Evolutionary conservation across 2,797 vertebrate species (phyloP).

Genomic region (Eupleurogrammus muticus): DNA sequence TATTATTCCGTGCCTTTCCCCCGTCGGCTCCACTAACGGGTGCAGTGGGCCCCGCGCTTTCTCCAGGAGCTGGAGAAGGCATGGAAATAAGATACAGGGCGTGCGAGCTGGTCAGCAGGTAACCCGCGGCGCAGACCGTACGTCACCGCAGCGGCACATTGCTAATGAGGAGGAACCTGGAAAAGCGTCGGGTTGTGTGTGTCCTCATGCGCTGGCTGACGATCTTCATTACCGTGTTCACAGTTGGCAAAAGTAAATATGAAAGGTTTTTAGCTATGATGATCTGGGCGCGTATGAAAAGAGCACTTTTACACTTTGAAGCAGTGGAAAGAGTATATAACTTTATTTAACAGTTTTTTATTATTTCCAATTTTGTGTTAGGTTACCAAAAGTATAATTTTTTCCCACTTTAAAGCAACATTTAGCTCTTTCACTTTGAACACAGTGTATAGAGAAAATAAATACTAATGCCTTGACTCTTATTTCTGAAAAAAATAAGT

Average conservation of each 20-base stretch:
- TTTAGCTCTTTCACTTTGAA: neutral
- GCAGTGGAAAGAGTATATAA: too few relatives aligned
- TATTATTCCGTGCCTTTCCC: conserved; percentile 72
- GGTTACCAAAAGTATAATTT: neutral
- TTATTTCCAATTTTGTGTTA: neutral
- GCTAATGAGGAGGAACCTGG: conserved; percentile 15
- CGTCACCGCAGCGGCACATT: conserved; percentile 22
- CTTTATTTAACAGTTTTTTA: neutral
- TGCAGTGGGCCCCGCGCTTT: conserved; percentile 59
- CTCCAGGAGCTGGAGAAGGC: conserved; percentile 56
- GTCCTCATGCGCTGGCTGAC: neutral
- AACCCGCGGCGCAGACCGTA: conserved; percentile 9
- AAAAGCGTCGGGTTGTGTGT: neutral
- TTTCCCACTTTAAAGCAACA: neutral
- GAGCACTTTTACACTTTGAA: too few relatives aligned
- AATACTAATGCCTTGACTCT: too few relatives aligned
- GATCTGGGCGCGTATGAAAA: too few relatives aligned
- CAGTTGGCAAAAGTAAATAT: neutral
- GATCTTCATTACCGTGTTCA: neutral
- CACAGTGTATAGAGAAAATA: neutral
- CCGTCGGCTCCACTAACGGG: conserved; percentile 63
- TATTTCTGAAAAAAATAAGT: too few relatives aligned
- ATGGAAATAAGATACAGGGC: conserved; percentile 64
- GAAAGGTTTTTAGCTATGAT: neutral
- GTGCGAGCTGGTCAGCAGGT: conserved; percentile 54